These are phyloP conservation scores for Temnothorax longispinosus DNA, from an alignment of 1,140 invertebrate species.

Conservation along the genomic window DNA sequence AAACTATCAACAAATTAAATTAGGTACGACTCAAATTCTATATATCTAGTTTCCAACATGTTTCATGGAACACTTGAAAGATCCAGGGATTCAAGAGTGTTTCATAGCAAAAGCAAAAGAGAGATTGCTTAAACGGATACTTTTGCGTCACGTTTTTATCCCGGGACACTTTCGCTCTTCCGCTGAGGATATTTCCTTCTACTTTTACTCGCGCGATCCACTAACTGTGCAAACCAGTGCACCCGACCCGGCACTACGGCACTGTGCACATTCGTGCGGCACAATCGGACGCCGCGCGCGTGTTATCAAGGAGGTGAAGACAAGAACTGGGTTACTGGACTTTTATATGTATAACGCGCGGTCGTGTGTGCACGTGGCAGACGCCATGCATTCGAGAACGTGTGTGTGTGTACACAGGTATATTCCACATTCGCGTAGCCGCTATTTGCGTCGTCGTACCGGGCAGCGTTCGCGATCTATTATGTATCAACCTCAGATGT, in stretches of 20 bases:
- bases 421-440: constrained; percentile 19
- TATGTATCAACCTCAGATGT: constrained; percentile 78
- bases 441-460: constrained; percentile 68
- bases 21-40: background rate
- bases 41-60: background rate
- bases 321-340: constrained; percentile 66
- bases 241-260: background rate
- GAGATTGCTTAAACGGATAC: background rate
- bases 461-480: constrained; percentile 71
- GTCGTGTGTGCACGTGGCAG: background rate
- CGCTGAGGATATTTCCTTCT: background rate
- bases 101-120: background rate
- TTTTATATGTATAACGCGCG: constrained; percentile 46
- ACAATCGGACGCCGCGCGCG: background rate
- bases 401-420: background rate
- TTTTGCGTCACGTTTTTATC: background rate
- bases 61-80: background rate
- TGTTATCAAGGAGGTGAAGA: constrained; percentile 10
- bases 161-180: constrained; percentile 7
- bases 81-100: background rate
- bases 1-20: background rate
- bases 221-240: constrained; percentile 1
- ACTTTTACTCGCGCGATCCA: constrained; percentile 13
- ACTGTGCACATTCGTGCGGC: background rate
- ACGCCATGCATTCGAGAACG: background rate